Evolutionary conservation across 2,113 vertebrate genomes (phyloP), one percentile per base, ranked within the genome.

Genomic region (Pavo muticus): DNA sequence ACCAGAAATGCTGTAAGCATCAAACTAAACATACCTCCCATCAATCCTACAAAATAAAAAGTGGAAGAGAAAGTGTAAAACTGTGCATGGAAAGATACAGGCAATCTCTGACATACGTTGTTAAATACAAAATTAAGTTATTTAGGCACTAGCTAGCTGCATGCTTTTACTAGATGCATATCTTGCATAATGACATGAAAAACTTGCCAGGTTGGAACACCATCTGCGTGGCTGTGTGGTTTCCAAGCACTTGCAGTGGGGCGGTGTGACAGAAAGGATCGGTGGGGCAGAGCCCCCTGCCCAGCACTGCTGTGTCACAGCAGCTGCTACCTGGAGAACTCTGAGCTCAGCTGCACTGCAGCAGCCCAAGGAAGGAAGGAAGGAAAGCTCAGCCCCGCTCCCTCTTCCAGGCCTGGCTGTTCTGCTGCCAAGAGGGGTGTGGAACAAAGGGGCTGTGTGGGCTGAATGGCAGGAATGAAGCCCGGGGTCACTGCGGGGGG

Each of bases 321-420:
- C 91, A 69, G 54, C 73, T 70, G 59, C 14, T 69, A 24, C 78
- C 70, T 50, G 10, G 1, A 61, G 78, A 94, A 89, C 91, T 84
- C 95, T 14, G 47, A 80, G 87, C 87, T 86, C 75, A 44, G 4
- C 95, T 95, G 96, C 96, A 96, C 50, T 97, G 94, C 87, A 32
- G 76, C 81, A 94, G 29, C 57, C 59, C 17, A 40, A 86, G 56
- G 37, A 68, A 77, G 64, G 37, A 67, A 76, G 63, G 67, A 39
- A 54, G 52, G 60, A 70, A 77, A 84, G 87, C 10, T 45, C 70
- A 69, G 61, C 45, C 57, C 35, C 12, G 15, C n/a, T 81, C 65
- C 93, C 71, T 45, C 54, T 87, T 47, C 68, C 65, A 48, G 17
- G 47, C 0, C 32, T 24, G 47, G 37, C 61, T 4, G 6, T 42